These are phyloP conservation scores for Ditylenchus dipsaci DNA, from an alignment of 1,140 invertebrate species.

Conservation along the genomic window DNA sequence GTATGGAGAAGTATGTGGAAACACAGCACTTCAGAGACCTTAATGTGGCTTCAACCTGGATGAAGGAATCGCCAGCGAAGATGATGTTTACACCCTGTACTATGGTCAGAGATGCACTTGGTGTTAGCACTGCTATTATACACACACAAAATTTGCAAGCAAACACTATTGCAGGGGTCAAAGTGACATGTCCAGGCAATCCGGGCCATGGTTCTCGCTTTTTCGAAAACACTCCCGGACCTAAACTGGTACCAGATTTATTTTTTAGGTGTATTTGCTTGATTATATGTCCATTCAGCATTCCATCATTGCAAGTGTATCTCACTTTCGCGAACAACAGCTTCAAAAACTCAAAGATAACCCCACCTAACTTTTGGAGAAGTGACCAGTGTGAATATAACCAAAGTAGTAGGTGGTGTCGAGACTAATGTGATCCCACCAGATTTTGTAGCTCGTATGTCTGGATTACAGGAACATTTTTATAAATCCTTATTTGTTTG, in stretches of 20 bases:
- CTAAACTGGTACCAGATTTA: constrained; percentile 67
- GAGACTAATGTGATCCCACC: constrained; percentile 85
- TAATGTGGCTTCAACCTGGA: constrained; percentile 87
- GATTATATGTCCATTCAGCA: constrained; percentile 55
- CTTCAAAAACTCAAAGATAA: constrained; percentile 67
- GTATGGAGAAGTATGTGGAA: constrained; percentile 76
- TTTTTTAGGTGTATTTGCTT: not conserved
- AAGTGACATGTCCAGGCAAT: not conserved
- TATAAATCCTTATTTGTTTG: constrained; percentile 4
- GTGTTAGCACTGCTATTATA: constrained; percentile 50
- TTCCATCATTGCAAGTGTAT: constrained; percentile 72
- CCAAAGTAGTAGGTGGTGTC: constrained; percentile 75
- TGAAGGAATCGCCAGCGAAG: constrained; percentile 65
- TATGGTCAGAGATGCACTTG: constrained; percentile 73
- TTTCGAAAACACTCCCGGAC: constrained; percentile 73
- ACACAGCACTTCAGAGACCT: constrained; percentile 73
- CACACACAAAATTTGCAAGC: no score
- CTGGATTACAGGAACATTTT: not conserved
- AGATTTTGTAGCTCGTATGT: constrained; percentile 65
- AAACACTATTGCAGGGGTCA: constrained; percentile 1
- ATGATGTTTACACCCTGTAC: constrained; percentile 68
- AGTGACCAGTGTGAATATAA: constrained; percentile 82
- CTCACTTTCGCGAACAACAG: constrained; percentile 69
- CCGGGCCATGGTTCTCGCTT: constrained; percentile 82
- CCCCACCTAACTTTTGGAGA: constrained; percentile 70